Conservation (phyloP, 2,888 invertebrate genomes). For the Crepidodera aurea region DNA sequence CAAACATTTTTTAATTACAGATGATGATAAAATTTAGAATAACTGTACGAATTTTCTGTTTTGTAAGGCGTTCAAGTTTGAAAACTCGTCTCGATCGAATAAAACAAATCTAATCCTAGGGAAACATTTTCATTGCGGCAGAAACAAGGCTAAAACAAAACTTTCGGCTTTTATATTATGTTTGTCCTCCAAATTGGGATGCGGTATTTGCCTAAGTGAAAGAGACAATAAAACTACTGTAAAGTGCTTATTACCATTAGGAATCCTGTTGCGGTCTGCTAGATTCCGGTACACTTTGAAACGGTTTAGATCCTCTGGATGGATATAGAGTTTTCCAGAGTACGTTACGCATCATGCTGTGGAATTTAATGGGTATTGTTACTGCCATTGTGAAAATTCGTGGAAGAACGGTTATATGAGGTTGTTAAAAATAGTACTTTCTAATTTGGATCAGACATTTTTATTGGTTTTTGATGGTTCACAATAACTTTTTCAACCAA, state of each 20-base stretch:
- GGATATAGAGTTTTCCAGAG: not conserved
- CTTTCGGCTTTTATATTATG: slow-evolving; percentile 41
- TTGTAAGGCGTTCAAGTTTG: too few relatives aligned
- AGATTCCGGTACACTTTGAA: not conserved
- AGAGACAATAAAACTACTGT: slow-evolving; percentile 33
- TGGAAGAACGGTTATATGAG: too few relatives aligned
- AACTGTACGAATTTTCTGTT: too few relatives aligned
- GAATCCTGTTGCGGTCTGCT: not conserved
- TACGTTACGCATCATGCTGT: not conserved
- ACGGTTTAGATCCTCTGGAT: not conserved
- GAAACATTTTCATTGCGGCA: not conserved
- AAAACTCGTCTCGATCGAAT: too few relatives aligned
- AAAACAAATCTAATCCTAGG: too few relatives aligned
- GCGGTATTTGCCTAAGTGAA: slow-evolving; percentile 42
- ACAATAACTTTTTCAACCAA: too few relatives aligned
- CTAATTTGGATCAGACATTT: too few relatives aligned
- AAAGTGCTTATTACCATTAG: slow-evolving; percentile 20
- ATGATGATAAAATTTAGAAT: too few relatives aligned
- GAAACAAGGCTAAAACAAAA: slow-evolving; percentile 19
- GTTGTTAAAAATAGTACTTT: too few relatives aligned
- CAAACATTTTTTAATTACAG: too few relatives aligned
- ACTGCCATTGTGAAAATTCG: not conserved
- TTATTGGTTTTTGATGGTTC: too few relatives aligned
- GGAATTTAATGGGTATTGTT: not conserved
- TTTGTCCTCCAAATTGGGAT: slow-evolving; percentile 43